Evolutionary conservation across 2,113 vertebrate genomes (phyloP), one percentile per base, ranked within the genome.

Genomic region (Embiotoca jacksoni): DNA sequence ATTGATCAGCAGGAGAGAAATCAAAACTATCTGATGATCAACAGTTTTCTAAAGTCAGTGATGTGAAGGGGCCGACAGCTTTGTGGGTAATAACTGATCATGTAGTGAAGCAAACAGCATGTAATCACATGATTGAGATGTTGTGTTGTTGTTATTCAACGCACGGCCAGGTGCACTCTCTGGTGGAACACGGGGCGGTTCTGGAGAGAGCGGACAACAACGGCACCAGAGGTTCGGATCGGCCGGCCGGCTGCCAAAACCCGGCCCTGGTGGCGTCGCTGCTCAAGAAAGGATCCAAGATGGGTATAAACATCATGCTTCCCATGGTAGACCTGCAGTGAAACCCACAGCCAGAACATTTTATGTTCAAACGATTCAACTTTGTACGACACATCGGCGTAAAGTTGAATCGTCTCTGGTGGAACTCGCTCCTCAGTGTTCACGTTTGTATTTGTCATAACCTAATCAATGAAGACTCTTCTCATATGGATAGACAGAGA

Each of bases 221-320:
- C 0, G 94, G 96, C 0, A 95, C 95, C 96, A 94, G 97, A 49
- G 95, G 96, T 0, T 84, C 97, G 79, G 98, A 99, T 82, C 95
- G 96, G 86, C 94, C 95, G 0, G 93, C 95, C 0, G 97, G 98
- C 6, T 98, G 97, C 86, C 96, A 97, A 63, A 99, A 99, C 47
- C 96, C 97, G 0, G 85, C 97, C 0, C 96, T 99, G 0, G 98
- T 99, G 84, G 94, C 97, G 0, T 95, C 91, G 0, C 93, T 99
- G 10, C 96, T 99, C 46, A 96, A 97, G 49, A 99, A 99, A 90
- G 97, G 97, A 88, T 96, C 97, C 56, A 98, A 97, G 76, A 93
- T 95, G 56, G 97, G 98, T 99, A 93, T 72, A 80, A 64, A 36
- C 36, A 23, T 15, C 23, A 23, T 6, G 13, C 47, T 55, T 35